phyloP scores from a whole-genome alignment of 2,797 vertebrate species.

The Adelosebastes latens region DNA sequence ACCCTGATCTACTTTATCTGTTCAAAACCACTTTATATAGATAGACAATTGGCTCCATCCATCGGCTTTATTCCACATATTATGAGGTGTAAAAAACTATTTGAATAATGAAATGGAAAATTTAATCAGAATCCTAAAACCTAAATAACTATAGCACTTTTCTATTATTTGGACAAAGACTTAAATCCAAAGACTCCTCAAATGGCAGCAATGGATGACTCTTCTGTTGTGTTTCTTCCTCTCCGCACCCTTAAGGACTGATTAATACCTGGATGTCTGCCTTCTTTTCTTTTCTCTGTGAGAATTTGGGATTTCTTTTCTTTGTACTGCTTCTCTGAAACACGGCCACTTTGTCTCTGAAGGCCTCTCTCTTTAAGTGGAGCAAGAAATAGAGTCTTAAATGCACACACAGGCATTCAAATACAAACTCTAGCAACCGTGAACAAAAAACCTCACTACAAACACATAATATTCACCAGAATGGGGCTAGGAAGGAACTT shows the following conservation, averaged over 20 bases:
- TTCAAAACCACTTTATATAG: neutral
- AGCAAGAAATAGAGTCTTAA: conserved; percentile 44
- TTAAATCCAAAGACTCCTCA: neutral
- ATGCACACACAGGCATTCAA: conserved; percentile 18
- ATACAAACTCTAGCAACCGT: conserved; percentile 23
- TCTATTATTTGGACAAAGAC: conserved; percentile 5
- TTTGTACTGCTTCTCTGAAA: conserved; percentile 16
- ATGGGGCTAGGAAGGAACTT: neutral
- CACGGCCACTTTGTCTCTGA: conserved; percentile 30
- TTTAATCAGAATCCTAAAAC: neutral
- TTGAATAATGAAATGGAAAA: neutral
- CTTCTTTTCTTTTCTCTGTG: neutral
- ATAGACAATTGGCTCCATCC: neutral
- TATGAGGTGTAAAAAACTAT: neutral
- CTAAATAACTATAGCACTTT: neutral
- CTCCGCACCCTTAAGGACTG: conserved; percentile 10
- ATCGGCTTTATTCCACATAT: neutral
- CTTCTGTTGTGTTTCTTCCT: conserved; percentile 1
- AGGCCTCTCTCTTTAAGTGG: conserved; percentile 17
- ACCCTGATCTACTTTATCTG: neutral
- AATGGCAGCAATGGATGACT: neutral
- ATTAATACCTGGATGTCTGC: conserved; percentile 27
- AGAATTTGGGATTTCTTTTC: conserved; percentile 14
- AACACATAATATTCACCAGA: conserved; percentile 15
- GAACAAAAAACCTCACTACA: conserved; percentile 5